These are phyloP conservation scores for Brachymystax lenok DNA, from an alignment of 2,797 vertebrate genomes.

Conservation along the genomic window DNA sequence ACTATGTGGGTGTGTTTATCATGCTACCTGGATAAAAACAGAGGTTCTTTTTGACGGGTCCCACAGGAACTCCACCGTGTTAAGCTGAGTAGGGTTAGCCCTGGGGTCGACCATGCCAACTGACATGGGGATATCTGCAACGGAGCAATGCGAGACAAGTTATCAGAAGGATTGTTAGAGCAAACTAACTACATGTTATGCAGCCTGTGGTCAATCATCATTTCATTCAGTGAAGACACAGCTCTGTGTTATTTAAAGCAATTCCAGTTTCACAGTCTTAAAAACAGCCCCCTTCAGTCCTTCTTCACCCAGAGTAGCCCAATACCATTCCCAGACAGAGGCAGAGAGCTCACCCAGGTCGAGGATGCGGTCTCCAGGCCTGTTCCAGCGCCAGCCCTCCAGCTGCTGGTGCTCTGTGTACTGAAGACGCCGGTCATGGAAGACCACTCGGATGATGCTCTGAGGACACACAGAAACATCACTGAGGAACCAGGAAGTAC, in stretches of 20 bases:
- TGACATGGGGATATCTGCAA: conserved; percentile 95
- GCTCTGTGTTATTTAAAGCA: neutral
- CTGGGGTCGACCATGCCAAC: conserved; percentile 94
- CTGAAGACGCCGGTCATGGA: conserved; percentile 92
- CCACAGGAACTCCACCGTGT: conserved; percentile 98
- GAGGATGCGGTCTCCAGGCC: conserved; percentile 92
- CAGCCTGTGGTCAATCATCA: neutral
- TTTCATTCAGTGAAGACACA: neutral
- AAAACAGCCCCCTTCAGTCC: neutral
- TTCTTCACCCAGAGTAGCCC: neutral
- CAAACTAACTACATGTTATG: neutral
- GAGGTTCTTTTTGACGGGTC: conserved; percentile 95
- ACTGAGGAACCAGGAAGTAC: neutral
- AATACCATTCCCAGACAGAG: neutral
- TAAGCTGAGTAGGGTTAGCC: conserved; percentile 94
- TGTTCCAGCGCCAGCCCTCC: conserved; percentile 96
- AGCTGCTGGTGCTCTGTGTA: conserved; percentile 97
- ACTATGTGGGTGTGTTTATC: conserved; percentile 13
- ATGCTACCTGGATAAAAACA: conserved; percentile 93
- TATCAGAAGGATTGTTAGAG: conserved; percentile 36
- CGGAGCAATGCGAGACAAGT: conserved; percentile 52
- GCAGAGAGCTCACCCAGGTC: conserved; percentile 83
- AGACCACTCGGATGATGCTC: conserved; percentile 96
- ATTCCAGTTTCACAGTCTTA: neutral
- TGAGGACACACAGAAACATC: conserved; percentile 50